Evolutionary conservation across 2,888 invertebrate genomes (phyloP).

Genomic region (Drosophila meridionalis): DNA sequence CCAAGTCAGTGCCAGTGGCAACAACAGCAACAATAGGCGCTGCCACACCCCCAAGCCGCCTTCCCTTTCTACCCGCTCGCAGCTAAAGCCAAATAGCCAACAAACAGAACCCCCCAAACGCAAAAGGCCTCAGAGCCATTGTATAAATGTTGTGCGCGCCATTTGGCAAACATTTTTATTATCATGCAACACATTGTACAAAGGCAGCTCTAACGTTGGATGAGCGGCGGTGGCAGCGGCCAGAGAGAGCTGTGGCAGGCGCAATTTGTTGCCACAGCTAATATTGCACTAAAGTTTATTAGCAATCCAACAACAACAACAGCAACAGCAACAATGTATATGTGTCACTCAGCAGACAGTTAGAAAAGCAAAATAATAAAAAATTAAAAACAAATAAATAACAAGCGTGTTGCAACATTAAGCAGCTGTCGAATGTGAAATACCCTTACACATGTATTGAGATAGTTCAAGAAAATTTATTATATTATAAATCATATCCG

Average conservation of each 20-base stretch:
- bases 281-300: constrained; percentile 77
- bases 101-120: constrained; percentile 38
- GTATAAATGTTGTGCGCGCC: constrained; percentile 60
- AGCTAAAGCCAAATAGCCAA: constrained; percentile 58
- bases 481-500: too few species aligned
- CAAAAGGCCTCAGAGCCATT: constrained; percentile 42
- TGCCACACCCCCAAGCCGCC: not conserved
- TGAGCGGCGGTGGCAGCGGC: not conserved
- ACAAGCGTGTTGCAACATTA: not conserved
- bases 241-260: constrained; percentile 15
- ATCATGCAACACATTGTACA: constrained; percentile 50
- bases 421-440: not conserved
- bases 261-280: constrained; percentile 71
- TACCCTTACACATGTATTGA: constrained; percentile 7
- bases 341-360: constrained; percentile 45
- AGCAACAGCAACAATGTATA: constrained; percentile 10
- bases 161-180: constrained; percentile 79
- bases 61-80: not conserved
- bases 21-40: constrained; percentile 49
- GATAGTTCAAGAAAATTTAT: not conserved
- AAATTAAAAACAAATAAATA: constrained; percentile 31
- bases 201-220: constrained; percentile 30
- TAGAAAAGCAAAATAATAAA: constrained; percentile 14
- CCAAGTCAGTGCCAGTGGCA: constrained; percentile 70
- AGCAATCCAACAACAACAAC: constrained; percentile 46